Base-by-base conservation (phyloP, 2,797 vertebrate species). In the Mus caroli region DNA sequence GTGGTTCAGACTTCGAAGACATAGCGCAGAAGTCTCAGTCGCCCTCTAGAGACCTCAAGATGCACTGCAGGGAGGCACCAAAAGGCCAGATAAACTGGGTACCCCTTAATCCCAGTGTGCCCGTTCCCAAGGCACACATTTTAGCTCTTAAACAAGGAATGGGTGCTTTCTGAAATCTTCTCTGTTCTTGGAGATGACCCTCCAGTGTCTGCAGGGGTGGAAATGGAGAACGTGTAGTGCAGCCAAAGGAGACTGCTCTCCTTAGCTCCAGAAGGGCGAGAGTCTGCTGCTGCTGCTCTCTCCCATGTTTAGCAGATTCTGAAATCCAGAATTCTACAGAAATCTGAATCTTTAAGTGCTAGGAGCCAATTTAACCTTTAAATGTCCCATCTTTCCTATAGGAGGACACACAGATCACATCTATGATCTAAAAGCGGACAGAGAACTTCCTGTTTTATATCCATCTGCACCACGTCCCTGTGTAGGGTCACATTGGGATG, bases 31-130 rank as follows among this genome's bases (percentile, higher is more conserved):
- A 90, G 46, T 91, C 92, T 88, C 90, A 69, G 67, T 56, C 20
- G 67, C 91, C 95, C 90, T 88, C 92, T 92, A 90, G 62, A 88
- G 95, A 85, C 67, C 31, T 43, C 69, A 82, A 56, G 71, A 13
- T 52, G 90, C 95, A 95, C 22, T 96, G 85, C 93, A 92, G 34
- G 0, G 8, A 93, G 77, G 73, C 12, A 69, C 54, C 60, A 52
- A 60, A 92, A 43, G 5, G 34, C 58, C 54, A 24, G 10, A 46
- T 37, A 10, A 12, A n/a, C 40, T 37, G 52, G 5, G 15, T 24
- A 56, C 20, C 10, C 50, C 58, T 37, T 94, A 60, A 22, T 62
- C 22, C 28, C 22, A 64, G 77, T 10, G 14, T 9, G 86, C 24
- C 71, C 87, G 62, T 75, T 77, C 56, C 60, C n/a, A 60, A 89